Conservation (phyloP, 1,140 invertebrate genomes). For the Cecropterus lyciades region DNA sequence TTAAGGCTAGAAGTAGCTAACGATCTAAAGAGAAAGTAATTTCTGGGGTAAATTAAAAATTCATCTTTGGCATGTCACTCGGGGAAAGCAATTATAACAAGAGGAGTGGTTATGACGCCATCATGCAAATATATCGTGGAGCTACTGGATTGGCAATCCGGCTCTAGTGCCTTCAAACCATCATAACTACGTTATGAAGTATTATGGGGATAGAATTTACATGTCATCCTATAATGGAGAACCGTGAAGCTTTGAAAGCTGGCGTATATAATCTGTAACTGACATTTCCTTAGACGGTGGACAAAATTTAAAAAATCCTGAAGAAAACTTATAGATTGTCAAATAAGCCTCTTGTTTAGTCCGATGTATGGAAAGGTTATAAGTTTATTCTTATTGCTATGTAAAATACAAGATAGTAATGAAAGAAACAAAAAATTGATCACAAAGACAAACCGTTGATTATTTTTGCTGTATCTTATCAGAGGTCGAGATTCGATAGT, state of each 20-base stretch:
- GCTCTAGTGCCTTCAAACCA: conserved; percentile 60
- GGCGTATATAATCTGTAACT: too few relatives aligned
- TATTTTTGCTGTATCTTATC: too few relatives aligned
- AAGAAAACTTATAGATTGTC: too few relatives aligned
- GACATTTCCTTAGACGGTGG: too few relatives aligned
- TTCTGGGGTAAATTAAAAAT: conserved; percentile 42
- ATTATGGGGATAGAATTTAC: conserved; percentile 38
- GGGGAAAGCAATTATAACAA: conserved; percentile 58
- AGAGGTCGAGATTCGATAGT: too few relatives aligned
- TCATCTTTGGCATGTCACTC: conserved; percentile 41
- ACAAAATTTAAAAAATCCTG: too few relatives aligned
- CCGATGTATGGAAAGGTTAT: too few relatives aligned
- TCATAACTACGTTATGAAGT: conserved; percentile 73
- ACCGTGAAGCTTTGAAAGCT: not conserved
- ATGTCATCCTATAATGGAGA: conserved; percentile 1
- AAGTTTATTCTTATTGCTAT: too few relatives aligned
- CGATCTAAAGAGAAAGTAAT: conserved; percentile 16
- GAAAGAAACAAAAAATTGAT: too few relatives aligned
- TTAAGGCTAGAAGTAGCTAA: not conserved
- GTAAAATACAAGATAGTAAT: too few relatives aligned
- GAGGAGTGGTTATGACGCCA: conserved; percentile 57
- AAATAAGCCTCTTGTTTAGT: too few relatives aligned
- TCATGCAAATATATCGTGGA: conserved; percentile 62
- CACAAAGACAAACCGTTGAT: too few relatives aligned
- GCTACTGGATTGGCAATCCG: conserved; percentile 65